Evolutionary conservation across 2,888 invertebrate species (phyloP).

Genomic region (Aspidiotus rigidus): DNA sequence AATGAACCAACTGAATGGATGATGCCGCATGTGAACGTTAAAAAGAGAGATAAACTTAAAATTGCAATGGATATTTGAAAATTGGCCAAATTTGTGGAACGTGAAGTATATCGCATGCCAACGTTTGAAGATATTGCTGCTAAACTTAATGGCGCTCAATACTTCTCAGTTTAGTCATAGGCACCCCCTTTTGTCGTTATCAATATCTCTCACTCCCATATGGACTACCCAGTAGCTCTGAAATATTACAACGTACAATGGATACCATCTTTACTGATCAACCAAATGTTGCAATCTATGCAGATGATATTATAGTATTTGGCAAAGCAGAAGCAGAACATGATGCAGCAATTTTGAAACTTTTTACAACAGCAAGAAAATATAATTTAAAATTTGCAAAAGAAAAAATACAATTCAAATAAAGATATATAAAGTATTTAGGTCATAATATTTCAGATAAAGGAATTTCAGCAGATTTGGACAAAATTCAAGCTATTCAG

Average conservation of each 20-base stretch:
- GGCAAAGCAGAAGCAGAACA: not conserved
- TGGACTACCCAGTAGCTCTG: not conserved
- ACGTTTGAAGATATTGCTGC: not conserved
- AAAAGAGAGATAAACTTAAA: not conserved
- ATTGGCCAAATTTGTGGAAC: not conserved
- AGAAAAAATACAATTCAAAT: not conserved
- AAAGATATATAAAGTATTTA: not conserved
- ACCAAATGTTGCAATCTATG: not conserved
- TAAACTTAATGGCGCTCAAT: not conserved
- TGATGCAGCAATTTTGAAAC: not conserved
- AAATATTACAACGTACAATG: not conserved
- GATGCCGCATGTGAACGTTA: not conserved
- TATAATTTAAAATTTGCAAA: not conserved
- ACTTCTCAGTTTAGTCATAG: not conserved
- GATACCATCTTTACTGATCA: not conserved
- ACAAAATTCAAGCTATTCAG: not conserved
- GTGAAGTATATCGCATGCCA: not conserved
- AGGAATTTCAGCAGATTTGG: not conserved
- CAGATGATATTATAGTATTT: not conserved
- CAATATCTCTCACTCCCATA: not conserved
- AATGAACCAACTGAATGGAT: not conserved
- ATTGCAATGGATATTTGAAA: not conserved
- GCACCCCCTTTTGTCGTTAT: not conserved
- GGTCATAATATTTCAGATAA: not conserved
- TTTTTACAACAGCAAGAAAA: not conserved